Percentiles rank a stretch among this genome's conserved stretches.
Evolutionary conservation across 2,113 vertebrate genomes (phyloP).

Genomic region (Cervus canadensis): DNA sequence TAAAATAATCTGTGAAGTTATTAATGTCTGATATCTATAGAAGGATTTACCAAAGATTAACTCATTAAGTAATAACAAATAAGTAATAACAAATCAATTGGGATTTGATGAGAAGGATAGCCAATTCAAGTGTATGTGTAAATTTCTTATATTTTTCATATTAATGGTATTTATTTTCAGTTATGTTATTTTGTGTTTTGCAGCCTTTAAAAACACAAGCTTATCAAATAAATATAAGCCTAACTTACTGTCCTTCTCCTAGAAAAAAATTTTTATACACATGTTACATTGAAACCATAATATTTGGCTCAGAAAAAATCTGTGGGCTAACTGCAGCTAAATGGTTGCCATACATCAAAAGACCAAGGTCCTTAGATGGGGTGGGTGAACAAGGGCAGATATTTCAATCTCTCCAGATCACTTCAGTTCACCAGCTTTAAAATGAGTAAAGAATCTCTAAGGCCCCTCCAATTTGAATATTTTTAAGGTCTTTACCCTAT

Average conservation of each 20-base stretch:
- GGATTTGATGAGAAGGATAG: background rate
- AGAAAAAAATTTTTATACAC: background rate
- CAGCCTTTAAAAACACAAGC: background rate
- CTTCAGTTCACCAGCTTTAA: background rate
- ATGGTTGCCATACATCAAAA: background rate
- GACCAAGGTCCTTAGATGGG: background rate
- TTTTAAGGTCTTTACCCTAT: background rate
- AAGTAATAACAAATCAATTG: conserved; percentile 33
- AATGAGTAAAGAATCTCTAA: background rate
- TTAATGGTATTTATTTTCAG: background rate
- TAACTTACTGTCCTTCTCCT: background rate
- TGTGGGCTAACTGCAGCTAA: background rate
- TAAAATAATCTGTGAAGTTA: conserved; percentile 60
- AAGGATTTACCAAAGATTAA: conserved; percentile 58
- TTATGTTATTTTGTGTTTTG: background rate
- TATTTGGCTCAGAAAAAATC: background rate
- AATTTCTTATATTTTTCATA: background rate
- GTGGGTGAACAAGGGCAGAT: background rate
- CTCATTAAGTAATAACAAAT: conserved; percentile 7
- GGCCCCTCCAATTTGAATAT: background rate
- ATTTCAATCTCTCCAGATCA: background rate
- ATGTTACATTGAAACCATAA: background rate
- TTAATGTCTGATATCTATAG: conserved; percentile 66
- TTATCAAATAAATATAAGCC: background rate
- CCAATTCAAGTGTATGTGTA: background rate